Evolutionary conservation across 2,888 invertebrate species (phyloP), one percentile per base, ranked within the genome.

Genomic region (Noctua fimbriata): DNA sequence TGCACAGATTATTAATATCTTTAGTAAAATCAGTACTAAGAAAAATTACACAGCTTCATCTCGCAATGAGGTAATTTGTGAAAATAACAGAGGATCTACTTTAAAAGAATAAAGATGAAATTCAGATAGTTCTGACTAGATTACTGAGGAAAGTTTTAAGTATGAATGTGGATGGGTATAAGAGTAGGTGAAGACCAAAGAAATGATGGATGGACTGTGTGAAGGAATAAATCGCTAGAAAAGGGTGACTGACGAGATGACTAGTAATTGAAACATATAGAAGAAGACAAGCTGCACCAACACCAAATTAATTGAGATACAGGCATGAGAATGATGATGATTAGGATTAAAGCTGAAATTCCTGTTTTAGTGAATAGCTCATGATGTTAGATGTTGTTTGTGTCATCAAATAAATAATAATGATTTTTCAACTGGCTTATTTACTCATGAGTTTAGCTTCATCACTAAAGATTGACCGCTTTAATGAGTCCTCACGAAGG

Each of bases 181-280:
- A 24, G 55, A 24, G 10, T 55, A 55, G 58, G 14, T 14, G n/a
- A 58, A 5, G 9, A 41, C 41, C 41, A 41, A 58, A n/a, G 58
- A 58, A 58, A n/a, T 28, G 4, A 58, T 12, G n/a, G n/a, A 58
- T 55, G 12, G 55, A 52, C 18, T 21, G 7, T 55, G 58, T 58
- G 1, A n/a, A 58, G 3, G 24, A 58, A 4, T n/a, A 58, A 4
- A 12, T n/a, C 0, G 58, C n/a, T n/a, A 4, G 1, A n/a, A n/a
- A n/a, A 58, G 21, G 49, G 10, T 55, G 55, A 55, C 55, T 3
- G 4, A 1, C 5, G 7, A 55, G 24, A 55, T 55, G n/a, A n/a
- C n/a, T n/a, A 58, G 4, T n/a, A 58, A 58, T 58, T 24, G 12
- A 58, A n/a, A 58, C n/a, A n/a, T 58, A 58, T 24, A n/a, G n/a